phyloP scores from a whole-genome alignment of 2,797 vertebrate species.

The Sparus aurata region DNA sequence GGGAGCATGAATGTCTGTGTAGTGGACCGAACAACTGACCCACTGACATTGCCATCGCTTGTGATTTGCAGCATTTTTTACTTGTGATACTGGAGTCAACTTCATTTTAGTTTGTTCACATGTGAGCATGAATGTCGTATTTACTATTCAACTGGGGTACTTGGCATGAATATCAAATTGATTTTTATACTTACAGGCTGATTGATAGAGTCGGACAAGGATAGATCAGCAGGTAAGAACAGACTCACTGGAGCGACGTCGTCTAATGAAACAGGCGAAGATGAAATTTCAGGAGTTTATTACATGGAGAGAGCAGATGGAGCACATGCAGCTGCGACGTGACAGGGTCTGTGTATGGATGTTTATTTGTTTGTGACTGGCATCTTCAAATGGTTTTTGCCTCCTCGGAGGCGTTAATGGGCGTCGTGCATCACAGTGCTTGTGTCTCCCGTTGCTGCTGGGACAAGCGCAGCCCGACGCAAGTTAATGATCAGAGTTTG shows the following conservation, averaged over 20 bases:
- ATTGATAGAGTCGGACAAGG: constrained; percentile 29
- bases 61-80: not conserved
- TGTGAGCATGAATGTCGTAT: constrained; percentile 3
- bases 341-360: constrained; percentile 45
- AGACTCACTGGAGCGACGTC: constrained; percentile 32
- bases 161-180: constrained; percentile 28
- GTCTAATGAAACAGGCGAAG: constrained; percentile 45
- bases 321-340: constrained; percentile 42
- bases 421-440: constrained; percentile 78
- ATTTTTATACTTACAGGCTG: constrained; percentile 22
- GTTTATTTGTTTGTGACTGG: constrained; percentile 66
- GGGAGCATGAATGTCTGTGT: not conserved
- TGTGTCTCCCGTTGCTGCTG: constrained; percentile 52
- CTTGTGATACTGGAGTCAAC: not conserved
- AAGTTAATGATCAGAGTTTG: constrained; percentile 81
- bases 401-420: constrained; percentile 74
- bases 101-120: not conserved
- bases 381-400: constrained; percentile 67
- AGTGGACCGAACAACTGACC: not conserved
- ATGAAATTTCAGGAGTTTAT: constrained; percentile 48
- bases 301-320: constrained; percentile 47
- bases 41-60: not conserved
- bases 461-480: constrained; percentile 61
- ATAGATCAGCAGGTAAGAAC: constrained; percentile 51
- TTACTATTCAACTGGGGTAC: constrained; percentile 20